Base-by-base conservation (phyloP, 2,797 vertebrate genomes). In the Nannoperca australis region DNA sequence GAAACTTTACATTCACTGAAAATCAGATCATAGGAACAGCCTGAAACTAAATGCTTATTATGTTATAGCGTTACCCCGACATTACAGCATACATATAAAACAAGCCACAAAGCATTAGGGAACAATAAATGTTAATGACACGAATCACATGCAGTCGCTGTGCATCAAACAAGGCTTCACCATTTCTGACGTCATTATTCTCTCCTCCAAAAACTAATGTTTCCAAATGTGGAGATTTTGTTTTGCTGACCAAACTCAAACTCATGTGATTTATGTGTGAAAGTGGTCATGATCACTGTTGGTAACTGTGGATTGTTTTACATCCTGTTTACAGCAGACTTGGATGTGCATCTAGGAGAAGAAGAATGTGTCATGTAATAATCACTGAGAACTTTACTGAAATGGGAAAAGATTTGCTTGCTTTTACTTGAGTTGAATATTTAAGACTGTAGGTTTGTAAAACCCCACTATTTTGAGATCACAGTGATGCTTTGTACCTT, bases 201-300 rank as follows among this genome's bases (percentile, higher is more conserved):
- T 59, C 44, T 55, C 8, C 42, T 54, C 47, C 14, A 58, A 0
- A 73, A 42, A 11, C 7, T 2, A 8, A 36, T 45, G 17, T 59
- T 53, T 45, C n/a, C n/a, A 70, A 64, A 69, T 53, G 24, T 44
- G 27, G 54, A 20, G 32, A 11, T 30, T 60, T 45, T 27, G 6
- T 10, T 58, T 62, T 24, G 38, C 20, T 63, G 42, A 17, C 40
- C 2, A 22, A 42, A 38, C 34, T 36, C 14, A 30, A 62, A 50
- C 24, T 18, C 51, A 13, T 73, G 18, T 40, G 20, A 68, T 79
- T 58, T 59, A 38, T 47, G 34, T 36, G 59, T 38, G 63, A 45
- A 27, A 24, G 64, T 38, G 34, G 32, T 70, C 27, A 1, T 51
- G 7, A 22, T 38, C 38, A 63, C 60, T 51, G 24, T 34, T 36